phyloP scores from a whole-genome alignment of 2,888 invertebrate genomes.

The Chymomyza procnemis region DNA sequence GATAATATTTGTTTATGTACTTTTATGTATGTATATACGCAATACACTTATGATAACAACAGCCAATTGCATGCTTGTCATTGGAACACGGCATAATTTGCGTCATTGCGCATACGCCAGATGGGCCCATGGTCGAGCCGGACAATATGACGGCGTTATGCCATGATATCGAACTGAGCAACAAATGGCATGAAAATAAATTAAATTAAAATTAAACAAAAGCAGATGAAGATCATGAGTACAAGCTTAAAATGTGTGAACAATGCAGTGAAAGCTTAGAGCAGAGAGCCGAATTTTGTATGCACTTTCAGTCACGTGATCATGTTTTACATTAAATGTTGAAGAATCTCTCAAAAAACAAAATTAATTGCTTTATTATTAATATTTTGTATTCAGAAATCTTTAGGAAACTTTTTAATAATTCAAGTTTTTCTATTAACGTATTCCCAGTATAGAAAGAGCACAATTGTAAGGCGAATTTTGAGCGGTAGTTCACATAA shows the following conservation, averaged over 20 bases:
- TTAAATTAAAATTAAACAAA: conserved; percentile 33
- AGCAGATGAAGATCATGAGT: conserved; percentile 17
- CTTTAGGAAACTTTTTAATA: no score
- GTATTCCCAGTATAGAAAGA: no score
- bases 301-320: background rate
- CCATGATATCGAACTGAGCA: background rate
- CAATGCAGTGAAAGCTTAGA: conserved; percentile 22
- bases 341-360: no score
- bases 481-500: no score
- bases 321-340: no score
- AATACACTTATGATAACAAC: background rate
- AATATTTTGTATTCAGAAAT: no score
- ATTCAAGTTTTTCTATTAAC: no score
- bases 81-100: conserved; percentile 35
- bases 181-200: conserved; percentile 19
- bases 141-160: background rate
- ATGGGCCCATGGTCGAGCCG: conserved; percentile 36
- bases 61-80: conserved; percentile 6
- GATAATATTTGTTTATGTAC: background rate
- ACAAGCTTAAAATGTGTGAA: conserved; percentile 58
- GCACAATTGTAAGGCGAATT: no score
- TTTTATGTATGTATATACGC: background rate
- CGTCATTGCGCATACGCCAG: conserved; percentile 64
- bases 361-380: no score
- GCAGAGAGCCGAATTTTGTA: background rate